Percentiles rank a stretch among this genome's conserved stretches.
These are phyloP conservation scores for Acholoe squamosa DNA, from an alignment of 2,888 invertebrate genomes.

Conservation along the genomic window DNA sequence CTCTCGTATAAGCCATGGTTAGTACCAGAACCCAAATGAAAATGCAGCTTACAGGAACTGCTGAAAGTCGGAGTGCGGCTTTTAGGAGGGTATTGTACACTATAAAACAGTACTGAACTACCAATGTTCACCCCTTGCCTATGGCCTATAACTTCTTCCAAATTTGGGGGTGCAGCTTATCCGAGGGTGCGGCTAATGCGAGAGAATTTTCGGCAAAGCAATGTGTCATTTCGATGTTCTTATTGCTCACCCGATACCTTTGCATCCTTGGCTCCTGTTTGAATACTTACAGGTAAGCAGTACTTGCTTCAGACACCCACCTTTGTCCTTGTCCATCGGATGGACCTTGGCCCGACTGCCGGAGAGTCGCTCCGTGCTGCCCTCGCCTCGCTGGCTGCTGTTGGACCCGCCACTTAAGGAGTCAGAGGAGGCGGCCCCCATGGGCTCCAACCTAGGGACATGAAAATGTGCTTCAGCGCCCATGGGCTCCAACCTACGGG, in stretches of 20 bases:
- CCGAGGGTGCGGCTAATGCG: too few species aligned
- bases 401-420: conserved; percentile 61
- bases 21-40: too few species aligned
- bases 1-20: too few species aligned
- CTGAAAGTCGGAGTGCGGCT: too few species aligned
- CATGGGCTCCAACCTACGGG: conserved; percentile 63
- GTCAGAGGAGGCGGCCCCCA: conserved; percentile 63
- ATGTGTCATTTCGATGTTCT: too few species aligned
- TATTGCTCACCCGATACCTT: neutral
- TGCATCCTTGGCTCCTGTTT: neutral
- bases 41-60: too few species aligned
- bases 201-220: too few species aligned
- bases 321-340: conserved; percentile 64
- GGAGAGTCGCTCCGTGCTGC: conserved; percentile 62
- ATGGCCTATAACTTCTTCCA: too few species aligned
- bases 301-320: neutral
- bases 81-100: too few species aligned
- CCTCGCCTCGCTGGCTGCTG: conserved; percentile 62
- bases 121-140: too few species aligned
- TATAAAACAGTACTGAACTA: too few species aligned
- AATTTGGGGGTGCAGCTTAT: too few species aligned
- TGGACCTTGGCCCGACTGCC: conserved; percentile 63
- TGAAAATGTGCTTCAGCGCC: conserved; percentile 62
- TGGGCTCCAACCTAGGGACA: conserved; percentile 63
- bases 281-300: neutral